A percentile compares a stretch with the other conserved stretches of the same genome.
These are phyloP conservation scores for Steatocranus sp. DNA, from an alignment of 2,797 vertebrate genomes.

Conservation along the genomic window DNA sequence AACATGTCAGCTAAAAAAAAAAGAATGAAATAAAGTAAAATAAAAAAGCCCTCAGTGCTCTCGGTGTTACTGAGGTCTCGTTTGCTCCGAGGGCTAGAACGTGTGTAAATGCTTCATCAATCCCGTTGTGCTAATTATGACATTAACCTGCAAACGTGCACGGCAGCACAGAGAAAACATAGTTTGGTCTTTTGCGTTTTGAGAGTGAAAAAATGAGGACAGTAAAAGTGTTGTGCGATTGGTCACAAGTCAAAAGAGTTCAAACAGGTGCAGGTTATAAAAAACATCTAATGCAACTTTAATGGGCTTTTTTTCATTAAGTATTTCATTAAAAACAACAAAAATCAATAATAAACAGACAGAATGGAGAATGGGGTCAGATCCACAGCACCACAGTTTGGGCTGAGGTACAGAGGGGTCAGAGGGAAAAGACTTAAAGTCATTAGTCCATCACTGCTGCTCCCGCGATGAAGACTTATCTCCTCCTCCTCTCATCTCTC, in stretches of 20 bases:
- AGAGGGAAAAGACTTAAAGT: background rate
- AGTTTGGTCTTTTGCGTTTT: background rate
- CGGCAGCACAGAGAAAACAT: background rate
- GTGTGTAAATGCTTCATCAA: background rate
- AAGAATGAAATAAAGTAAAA: background rate
- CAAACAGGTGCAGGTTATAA: background rate
- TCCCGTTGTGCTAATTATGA: background rate
- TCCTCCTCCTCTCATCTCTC: conserved; percentile 51
- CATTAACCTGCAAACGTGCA: background rate
- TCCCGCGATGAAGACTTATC: background rate
- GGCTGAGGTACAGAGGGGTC: background rate
- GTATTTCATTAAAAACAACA: conserved; percentile 36
- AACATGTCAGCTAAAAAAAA: background rate
- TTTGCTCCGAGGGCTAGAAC: background rate
- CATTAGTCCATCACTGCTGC: conserved; percentile 31
- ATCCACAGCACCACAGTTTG: background rate
- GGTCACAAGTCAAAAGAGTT: background rate
- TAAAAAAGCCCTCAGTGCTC: background rate
- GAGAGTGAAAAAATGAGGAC: background rate
- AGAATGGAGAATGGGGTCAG: background rate
- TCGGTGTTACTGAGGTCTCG: background rate
- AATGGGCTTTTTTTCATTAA: background rate
- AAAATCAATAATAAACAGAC: conserved; percentile 24
- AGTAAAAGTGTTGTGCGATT: background rate
- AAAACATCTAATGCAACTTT: conserved; percentile 41